Conservation (phyloP, 2,113 vertebrate species). For the Epinephelus moara region DNA sequence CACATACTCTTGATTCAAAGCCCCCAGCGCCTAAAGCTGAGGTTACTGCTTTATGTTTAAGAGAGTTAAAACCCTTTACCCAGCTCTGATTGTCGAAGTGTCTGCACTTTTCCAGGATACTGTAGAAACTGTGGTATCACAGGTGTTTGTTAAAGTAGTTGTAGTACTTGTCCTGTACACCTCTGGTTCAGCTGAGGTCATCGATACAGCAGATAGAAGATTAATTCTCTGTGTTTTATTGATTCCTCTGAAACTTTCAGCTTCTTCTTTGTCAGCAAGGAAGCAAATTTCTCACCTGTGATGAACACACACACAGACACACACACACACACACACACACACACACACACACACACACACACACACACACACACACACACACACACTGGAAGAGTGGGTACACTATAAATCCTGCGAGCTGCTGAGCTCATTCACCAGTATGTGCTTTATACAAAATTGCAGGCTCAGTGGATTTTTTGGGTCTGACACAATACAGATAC, state of each 20-base stretch:
- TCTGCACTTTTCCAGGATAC: neutral
- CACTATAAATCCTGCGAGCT: neutral
- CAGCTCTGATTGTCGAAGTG: neutral
- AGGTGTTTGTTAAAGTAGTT: neutral
- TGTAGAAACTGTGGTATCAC: neutral
- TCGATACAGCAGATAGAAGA: slow-evolving; percentile 23
- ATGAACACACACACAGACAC: neutral
- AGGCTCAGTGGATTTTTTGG: neutral
- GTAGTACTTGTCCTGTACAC: neutral
- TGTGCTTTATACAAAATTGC: neutral
- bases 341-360: neutral
- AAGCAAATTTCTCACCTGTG: slow-evolving; percentile 43
- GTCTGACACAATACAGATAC: neutral
- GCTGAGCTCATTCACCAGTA: neutral
- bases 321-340: neutral
- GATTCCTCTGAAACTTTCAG: slow-evolving; percentile 45
- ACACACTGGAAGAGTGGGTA: neutral
- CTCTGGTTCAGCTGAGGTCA: slow-evolving; percentile 32
- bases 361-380: neutral
- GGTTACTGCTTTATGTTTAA: neutral
- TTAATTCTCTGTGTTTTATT: slow-evolving; percentile 48
- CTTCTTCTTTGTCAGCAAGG: slow-evolving; percentile 54
- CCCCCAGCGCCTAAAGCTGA: neutral
- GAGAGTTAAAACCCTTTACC: neutral
- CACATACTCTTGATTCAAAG: neutral